Conservation (phyloP, 2,888 invertebrate genomes). For the Heteromurus nitidus region DNA sequence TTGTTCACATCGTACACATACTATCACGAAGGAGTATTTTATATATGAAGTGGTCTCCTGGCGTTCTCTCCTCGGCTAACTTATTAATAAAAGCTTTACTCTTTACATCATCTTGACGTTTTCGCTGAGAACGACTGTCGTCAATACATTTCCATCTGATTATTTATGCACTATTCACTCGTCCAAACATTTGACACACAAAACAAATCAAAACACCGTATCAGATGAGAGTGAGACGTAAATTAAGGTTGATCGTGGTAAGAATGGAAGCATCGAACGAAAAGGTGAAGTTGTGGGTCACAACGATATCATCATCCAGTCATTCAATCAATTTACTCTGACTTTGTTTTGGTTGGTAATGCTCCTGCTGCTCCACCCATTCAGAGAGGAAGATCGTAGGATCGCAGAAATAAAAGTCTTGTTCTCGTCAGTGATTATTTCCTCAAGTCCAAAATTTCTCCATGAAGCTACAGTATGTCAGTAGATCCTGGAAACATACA, state of each 20-base stretch:
- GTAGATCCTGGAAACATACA: slow-evolving; percentile 17
- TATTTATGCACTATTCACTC: background rate
- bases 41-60: too few species aligned
- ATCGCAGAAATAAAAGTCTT: too few species aligned
- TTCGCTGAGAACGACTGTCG: too few species aligned
- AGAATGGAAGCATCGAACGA: background rate
- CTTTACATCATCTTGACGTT: too few species aligned
- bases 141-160: background rate
- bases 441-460: too few species aligned
- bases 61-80: too few species aligned
- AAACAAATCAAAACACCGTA: slow-evolving; percentile 6
- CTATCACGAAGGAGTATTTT: too few species aligned
- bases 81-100: too few species aligned
- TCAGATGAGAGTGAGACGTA: background rate
- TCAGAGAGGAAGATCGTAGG: too few species aligned
- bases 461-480: background rate
- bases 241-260: slow-evolving; percentile 18
- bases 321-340: background rate
- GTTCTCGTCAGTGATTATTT: too few species aligned
- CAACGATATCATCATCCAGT: background rate
- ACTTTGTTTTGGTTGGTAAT: background rate
- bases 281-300: background rate
- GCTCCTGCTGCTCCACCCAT: slow-evolving; percentile 6
- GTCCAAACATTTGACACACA: slow-evolving; percentile 11
- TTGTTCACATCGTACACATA: slow-evolving; percentile 75